A percentile compares a stretch with the other conserved stretches of the same genome.
These are phyloP conservation scores for Pluvianellus socialis DNA, from an alignment of 2,113 vertebrate genomes.

Conservation along the genomic window DNA sequence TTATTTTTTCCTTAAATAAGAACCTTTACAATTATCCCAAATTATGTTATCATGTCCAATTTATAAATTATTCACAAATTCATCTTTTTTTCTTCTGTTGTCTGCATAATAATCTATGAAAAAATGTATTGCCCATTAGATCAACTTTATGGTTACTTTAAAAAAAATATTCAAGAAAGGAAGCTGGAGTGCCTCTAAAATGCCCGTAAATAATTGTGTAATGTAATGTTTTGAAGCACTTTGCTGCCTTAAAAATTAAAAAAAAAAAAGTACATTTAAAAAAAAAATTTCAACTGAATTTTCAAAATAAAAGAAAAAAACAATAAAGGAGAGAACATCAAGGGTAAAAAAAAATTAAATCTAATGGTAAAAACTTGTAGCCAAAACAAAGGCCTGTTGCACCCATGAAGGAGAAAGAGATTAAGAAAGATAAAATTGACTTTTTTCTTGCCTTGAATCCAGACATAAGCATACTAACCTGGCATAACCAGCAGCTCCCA, in stretches of 20 bases:
- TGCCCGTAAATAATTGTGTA: not conserved
- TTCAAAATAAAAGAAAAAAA: not conserved
- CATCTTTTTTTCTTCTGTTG: not conserved
- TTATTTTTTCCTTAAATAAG: not conserved
- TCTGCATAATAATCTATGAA: not conserved
- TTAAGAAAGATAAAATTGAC: not conserved
- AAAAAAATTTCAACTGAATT: not conserved
- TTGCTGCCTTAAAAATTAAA: not conserved
- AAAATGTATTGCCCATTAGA: not conserved
- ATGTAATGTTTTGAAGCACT: not conserved
- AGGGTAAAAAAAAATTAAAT: not conserved
- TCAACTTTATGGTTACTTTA: not conserved
- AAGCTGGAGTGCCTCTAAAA: not conserved
- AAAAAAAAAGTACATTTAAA: not conserved
- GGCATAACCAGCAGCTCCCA: not conserved
- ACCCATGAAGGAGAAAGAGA: not conserved
- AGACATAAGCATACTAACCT: not conserved
- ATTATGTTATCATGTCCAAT: not conserved
- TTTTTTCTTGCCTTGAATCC: not conserved
- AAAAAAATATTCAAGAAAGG: not conserved
- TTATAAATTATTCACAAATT: not conserved
- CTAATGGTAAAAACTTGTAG: not conserved
- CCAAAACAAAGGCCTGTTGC: not conserved
- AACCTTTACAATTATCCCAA: not conserved
- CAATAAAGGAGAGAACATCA: not conserved